These are phyloP conservation scores for Platalea minor DNA, from an alignment of 2,797 vertebrate species.

Conservation along the genomic window DNA sequence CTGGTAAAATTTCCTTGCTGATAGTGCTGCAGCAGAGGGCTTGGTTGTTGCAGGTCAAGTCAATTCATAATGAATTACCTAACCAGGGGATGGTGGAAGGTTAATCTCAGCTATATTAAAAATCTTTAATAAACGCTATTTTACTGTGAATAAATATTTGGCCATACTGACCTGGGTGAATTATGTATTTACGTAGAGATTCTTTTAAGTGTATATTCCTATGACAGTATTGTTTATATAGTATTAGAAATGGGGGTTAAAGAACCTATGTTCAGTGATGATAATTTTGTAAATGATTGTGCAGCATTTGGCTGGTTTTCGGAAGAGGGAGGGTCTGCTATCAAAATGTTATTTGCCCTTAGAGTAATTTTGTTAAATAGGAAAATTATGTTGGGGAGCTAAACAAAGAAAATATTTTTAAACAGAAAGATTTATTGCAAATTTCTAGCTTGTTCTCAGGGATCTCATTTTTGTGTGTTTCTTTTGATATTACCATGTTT, in stretches of 20 bases:
- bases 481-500: conserved; percentile 65
- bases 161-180: neutral
- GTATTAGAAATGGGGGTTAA: conserved; percentile 24
- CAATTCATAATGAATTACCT: conserved; percentile 62
- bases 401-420: conserved; percentile 66
- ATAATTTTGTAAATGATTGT: conserved; percentile 62
- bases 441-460: conserved; percentile 22
- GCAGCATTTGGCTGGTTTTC: conserved; percentile 60
- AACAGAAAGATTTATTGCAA: conserved; percentile 6
- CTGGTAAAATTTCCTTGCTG: neutral
- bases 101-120: conserved; percentile 24
- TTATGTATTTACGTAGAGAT: neutral
- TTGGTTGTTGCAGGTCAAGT: conserved; percentile 67
- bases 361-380: conserved; percentile 1
- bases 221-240: conserved; percentile 20
- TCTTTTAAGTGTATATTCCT: neutral
- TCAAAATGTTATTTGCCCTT: conserved; percentile 31
- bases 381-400: conserved; percentile 4
- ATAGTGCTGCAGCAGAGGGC: conserved; percentile 59
- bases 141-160: neutral
- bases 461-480: conserved; percentile 46
- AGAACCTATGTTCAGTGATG: conserved; percentile 8
- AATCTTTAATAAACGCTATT: neutral
- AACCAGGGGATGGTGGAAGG: neutral
- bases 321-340: conserved; percentile 44